Conservation (phyloP, 2,888 invertebrate species). For the Leptopterna dolabrata region DNA sequence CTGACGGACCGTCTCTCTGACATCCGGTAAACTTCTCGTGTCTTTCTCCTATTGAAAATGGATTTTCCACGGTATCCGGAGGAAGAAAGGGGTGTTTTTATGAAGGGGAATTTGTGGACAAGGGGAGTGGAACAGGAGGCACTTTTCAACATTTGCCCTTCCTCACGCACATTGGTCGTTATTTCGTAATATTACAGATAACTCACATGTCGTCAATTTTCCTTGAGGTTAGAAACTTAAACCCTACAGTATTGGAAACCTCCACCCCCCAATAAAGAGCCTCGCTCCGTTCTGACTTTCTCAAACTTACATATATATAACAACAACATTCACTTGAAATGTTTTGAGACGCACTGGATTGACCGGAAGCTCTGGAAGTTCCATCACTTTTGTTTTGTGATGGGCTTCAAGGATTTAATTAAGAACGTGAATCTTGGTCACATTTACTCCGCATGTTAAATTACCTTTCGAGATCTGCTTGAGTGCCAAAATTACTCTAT, state of each 20-base stretch:
- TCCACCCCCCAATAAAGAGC: no score
- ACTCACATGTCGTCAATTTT: slow-evolving; percentile 40
- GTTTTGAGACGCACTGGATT: no score
- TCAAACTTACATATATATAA: no score
- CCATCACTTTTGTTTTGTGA: no score
- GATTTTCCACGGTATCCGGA: background rate
- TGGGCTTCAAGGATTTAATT: no score
- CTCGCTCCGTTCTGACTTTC: no score
- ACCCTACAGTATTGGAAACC: background rate
- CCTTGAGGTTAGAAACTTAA: slow-evolving; percentile 36
- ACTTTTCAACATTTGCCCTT: slow-evolving; percentile 41
- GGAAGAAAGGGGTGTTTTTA: background rate
- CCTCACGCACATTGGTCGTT: slow-evolving; percentile 45
- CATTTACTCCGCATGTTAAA: no score
- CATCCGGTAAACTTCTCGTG: slow-evolving; percentile 49
- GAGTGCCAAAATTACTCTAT: no score
- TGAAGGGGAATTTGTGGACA: background rate
- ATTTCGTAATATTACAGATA: slow-evolving; percentile 44
- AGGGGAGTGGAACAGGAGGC: background rate
- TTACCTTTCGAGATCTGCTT: no score
- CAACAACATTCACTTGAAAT: no score
- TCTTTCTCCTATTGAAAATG: slow-evolving; percentile 42
- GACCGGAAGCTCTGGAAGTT: no score
- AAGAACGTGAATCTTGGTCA: no score
- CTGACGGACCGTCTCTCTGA: slow-evolving; percentile 43